Evolutionary conservation across 2,797 vertebrate species (phyloP), one percentile per base, ranked within the genome.

Genomic region (Micropoecilia bifurca): DNA sequence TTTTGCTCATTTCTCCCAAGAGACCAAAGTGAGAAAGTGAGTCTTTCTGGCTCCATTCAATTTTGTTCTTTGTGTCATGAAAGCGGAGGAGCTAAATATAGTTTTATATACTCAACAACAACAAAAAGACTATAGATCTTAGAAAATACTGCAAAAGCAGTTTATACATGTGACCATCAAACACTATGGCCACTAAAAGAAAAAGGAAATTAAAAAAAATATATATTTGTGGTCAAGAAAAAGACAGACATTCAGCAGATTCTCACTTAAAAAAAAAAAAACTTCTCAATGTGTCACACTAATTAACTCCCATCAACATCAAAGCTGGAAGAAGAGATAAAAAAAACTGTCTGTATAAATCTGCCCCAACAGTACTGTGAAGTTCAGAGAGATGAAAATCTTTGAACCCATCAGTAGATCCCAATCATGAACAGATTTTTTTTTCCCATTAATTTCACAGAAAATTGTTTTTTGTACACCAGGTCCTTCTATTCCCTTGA

Each of bases 281-380:
- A 80, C 75, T 71, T 87, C 73, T 78, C 39, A 30, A 81, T 83
- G 83, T 69, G 78, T 90, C 87, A 85, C 82, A 76, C 83, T 91
- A 91, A 94, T 94, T 94, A 94, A 90, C 85, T 87, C 82, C 81
- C 83, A 90, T 93, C 89, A 82, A 87, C 90, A 93, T 93, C 92
- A 94, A 93, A 91, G 91, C 80, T 28, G 47, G 78, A 76, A 55
- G 71, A 79, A 68, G 68, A 43, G 55, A 48, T 63, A 28, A 14
- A 90, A 88, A 45, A 16, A 89, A 88, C 78, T 74, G 20, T 61
- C 80, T 84, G 81, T 74, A 77, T 84, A 84, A 88, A 87, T 89
- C 82, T 53, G 30, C 81, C 83, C 83, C 77, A 71, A 78, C 13
- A 63, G 80, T 80, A 69, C 87, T 73, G 79, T 79, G 74, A 77